phyloP scores from a whole-genome alignment of 2,797 vertebrate genomes.

The Dipus sagitta region DNA sequence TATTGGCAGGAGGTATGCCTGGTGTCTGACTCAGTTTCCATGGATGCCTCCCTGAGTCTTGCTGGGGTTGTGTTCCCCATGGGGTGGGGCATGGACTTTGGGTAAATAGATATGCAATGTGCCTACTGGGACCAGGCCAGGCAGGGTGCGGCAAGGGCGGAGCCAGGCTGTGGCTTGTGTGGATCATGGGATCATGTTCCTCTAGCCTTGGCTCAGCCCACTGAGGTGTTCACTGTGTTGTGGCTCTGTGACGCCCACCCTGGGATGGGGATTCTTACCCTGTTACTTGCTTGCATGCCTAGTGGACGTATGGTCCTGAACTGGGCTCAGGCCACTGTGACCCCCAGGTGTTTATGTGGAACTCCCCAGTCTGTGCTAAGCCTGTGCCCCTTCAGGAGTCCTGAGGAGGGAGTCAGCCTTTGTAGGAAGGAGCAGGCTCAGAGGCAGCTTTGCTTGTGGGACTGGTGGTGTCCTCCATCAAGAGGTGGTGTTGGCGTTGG shows the following conservation, averaged over 20 bases:
- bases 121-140: not conserved
- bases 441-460: not conserved
- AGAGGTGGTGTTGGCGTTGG: not conserved
- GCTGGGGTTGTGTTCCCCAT: not conserved
- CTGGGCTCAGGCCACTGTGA: rapidly evolving
- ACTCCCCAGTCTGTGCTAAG: not conserved
- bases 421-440: rapidly evolving
- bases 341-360: not conserved
- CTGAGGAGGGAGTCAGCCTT: too few relatives aligned
- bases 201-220: rapidly evolving
- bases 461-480: not conserved
- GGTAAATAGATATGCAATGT: not conserved
- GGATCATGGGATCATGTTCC: rapidly evolving
- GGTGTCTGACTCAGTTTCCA: not conserved
- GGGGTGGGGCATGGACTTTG: not conserved
- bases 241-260: not conserved
- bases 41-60: not conserved
- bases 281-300: not conserved
- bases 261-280: not conserved
- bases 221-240: rapidly evolving
- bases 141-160: not conserved
- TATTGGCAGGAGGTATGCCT: not conserved
- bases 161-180: not conserved
- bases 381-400: not conserved
- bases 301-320: not conserved